Base-by-base conservation (phyloP, 2,113 vertebrate genomes). In the Rafetus swinhoei region DNA sequence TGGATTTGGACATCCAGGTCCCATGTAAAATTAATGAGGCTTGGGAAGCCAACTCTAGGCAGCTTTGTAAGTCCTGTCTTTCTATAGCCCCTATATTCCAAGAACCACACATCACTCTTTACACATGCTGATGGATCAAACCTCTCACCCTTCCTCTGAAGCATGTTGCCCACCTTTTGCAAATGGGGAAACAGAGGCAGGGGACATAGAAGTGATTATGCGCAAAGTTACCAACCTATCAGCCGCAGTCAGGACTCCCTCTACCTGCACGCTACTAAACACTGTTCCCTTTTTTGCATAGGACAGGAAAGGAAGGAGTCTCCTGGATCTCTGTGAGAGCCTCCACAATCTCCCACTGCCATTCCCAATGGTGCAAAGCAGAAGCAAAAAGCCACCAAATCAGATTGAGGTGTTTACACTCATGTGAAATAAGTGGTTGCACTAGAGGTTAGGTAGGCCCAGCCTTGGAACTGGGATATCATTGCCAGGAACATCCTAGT, bases 361-460 rank as follows among this genome's bases (percentile, higher is more conserved):
- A 77, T 50, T 50, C 21, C 15, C 39, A 27, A 7, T 15, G 25
- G 45, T 50, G 39, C 74, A 25, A 50, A 77, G 39, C 24, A 39
- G 39, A 50, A 6, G 45, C 11, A 15, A 50, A 77, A 74, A 3
- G 72, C 35, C 72, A 39, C 72, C 35, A 74, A 39, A 50, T 27
- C 12, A 4, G 24, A 50, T 12, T 3, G 6, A 77, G 11, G 21
- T 25, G 24, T 76, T 45, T 14, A 77, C 39, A 50, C 74, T 50
- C 74, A 14, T 25, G 4, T 35, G 3, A 8, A 39, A 77, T 39
- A 50, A 14, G 22, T 50, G 6, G 74, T 39, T 25, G 39, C 74
- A 76, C 22, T 9, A 50, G 74, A 13, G 22, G 74, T 39, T 76
- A 25, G 80, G 2, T 0, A 0, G 39, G 60, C 9, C 2, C 60